phyloP scores from a whole-genome alignment of 2,888 invertebrate genomes.

The Lycophotia porphyrea region DNA sequence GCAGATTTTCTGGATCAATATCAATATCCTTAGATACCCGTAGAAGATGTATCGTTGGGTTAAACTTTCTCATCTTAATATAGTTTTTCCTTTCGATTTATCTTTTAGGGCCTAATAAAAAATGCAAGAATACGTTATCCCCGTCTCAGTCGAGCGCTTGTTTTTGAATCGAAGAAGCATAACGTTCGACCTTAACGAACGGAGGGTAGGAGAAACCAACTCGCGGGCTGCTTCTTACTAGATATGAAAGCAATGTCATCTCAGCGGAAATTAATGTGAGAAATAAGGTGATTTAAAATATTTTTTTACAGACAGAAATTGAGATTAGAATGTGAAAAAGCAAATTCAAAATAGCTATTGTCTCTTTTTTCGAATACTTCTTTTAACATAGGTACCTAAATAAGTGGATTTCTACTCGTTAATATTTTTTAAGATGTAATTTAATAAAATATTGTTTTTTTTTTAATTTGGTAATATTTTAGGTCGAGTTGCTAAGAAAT shows the following conservation, averaged over 20 bases:
- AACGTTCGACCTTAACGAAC: constrained; percentile 76
- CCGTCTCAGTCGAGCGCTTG: constrained; percentile 73
- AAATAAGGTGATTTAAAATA: not conserved
- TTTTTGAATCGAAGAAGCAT: constrained; percentile 78
- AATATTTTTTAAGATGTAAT: not conserved
- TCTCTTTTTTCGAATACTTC: not conserved
- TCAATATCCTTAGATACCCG: not conserved
- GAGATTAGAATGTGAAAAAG: not conserved
- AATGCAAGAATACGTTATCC: constrained; percentile 72
- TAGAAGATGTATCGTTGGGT: not conserved
- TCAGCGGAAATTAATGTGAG: not conserved
- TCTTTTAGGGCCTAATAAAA: not conserved
- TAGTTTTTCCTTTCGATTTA: not conserved
- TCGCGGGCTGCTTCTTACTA: constrained; percentile 51
- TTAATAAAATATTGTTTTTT: too few species aligned
- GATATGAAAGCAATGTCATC: not conserved
- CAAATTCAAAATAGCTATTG: not conserved
- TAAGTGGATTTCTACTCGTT: not conserved
- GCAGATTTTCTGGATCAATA: not conserved
- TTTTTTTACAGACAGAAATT: not conserved
- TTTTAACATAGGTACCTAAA: not conserved
- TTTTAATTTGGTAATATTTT: not conserved
- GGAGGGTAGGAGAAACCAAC: constrained; percentile 63
- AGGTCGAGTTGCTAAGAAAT: not conserved
- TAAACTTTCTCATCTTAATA: not conserved